Evolutionary conservation across 2,888 invertebrate species (phyloP).

Genomic region (Melolontha melolontha): DNA sequence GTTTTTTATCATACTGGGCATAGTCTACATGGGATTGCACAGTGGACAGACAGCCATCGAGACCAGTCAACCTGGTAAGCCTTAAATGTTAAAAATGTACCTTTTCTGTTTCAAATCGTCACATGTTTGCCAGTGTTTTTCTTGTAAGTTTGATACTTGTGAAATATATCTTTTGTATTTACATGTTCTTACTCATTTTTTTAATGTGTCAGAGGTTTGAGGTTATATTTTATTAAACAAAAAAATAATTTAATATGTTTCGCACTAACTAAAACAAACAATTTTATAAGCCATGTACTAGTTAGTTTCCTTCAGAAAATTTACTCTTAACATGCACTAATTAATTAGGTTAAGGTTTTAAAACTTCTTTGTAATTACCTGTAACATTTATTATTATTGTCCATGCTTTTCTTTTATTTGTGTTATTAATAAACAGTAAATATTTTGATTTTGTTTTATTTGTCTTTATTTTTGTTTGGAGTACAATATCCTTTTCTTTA

Average conservation of each 20-base stretch:
- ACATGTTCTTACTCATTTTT: neutral
- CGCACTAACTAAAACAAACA: neutral
- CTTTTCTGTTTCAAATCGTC: neutral
- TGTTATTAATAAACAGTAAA: constrained; percentile 65
- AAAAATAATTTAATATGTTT: neutral
- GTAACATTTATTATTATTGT: constrained; percentile 46
- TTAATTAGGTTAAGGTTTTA: constrained; percentile 7
- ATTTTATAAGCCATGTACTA: neutral
- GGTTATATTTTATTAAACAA: constrained; percentile 10
- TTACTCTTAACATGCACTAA: neutral
- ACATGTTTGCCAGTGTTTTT: neutral
- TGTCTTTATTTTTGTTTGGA: constrained; percentile 51
- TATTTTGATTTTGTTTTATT: constrained; percentile 61
- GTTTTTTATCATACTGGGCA: constrained; percentile 76
- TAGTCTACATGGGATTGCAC: constrained; percentile 77
- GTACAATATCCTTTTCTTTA: neutral
- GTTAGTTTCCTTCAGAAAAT: neutral
- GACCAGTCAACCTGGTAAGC: constrained; percentile 33
- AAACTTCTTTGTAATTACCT: constrained; percentile 43
- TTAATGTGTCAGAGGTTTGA: constrained; percentile 6
- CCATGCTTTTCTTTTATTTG: constrained; percentile 36
- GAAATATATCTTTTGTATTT: neutral
- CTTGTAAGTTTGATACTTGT: constrained; percentile 1
- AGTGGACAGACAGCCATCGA: constrained; percentile 70
- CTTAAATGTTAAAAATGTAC: neutral